Conservation (phyloP, 2,113 vertebrate genomes). For the Perca schrenkii region DNA sequence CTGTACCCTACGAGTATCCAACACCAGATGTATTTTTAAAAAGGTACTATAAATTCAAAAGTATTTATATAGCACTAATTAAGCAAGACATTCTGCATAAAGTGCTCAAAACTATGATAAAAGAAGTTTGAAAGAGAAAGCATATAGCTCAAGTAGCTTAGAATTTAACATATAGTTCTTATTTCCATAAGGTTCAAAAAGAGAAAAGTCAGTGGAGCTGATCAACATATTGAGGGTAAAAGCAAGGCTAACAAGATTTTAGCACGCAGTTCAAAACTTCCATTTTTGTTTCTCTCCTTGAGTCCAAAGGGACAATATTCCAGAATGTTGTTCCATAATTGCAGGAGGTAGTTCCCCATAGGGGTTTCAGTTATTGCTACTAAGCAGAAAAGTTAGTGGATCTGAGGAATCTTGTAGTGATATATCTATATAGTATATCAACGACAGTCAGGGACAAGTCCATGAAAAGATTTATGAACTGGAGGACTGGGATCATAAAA, state of each 20-base stretch:
- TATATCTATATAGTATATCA: background rate
- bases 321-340: background rate
- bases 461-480: background rate
- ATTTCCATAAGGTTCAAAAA: background rate
- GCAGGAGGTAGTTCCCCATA: background rate
- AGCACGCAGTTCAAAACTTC: too few relatives aligned
- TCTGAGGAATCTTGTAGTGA: background rate
- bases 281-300: background rate
- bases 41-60: background rate
- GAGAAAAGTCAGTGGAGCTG: background rate
- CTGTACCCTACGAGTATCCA: too few relatives aligned
- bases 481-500: constrained; percentile 17
- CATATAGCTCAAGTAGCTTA: background rate
- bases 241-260: too few relatives aligned
- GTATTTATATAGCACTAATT: background rate
- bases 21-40: background rate
- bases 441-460: constrained; percentile 5
- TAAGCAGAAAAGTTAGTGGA: background rate
- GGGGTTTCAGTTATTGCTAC: background rate
- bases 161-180: background rate
- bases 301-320: background rate
- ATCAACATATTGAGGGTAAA: too few relatives aligned
- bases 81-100: too few relatives aligned
- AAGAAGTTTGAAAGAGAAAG: background rate
- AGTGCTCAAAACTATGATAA: background rate